Evolutionary conservation across 2,797 vertebrate species (phyloP), one percentile per base, ranked within the genome.

Genomic region (Rhabdomys pumilio): DNA sequence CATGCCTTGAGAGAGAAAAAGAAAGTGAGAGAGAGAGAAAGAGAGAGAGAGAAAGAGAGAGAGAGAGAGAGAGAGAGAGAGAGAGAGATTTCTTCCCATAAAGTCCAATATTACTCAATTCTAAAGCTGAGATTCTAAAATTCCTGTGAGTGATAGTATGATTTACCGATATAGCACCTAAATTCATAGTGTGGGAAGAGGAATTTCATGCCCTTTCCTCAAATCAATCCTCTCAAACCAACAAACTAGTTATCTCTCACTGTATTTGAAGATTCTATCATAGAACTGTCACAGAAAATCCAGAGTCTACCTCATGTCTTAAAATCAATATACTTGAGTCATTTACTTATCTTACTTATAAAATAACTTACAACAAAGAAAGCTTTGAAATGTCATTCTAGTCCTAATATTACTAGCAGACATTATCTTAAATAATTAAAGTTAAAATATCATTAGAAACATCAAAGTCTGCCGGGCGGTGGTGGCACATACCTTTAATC

Each of bases 341-440:
- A 92, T 92, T 93, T 76, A 94, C 93, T 97, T 97, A 92, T 84
- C 93, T 95, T 85, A 34, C 50, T 85, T 95, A 3, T 95, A 95
- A 97, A 96, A 89, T 90, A 76, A 81, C n/a, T 69, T 96, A 79
- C 38, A 75, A 85, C 34, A 87, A 29, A 10, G 65, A 85, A 96
- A 69, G 38, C 29, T 47, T 44, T 72, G 59, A 41, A 53, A 94
- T 93, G 14, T n/a, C n/a, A 93, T 94, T 3, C 14, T 93, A 85
- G 50, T 92, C 95, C 61, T 57, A 85, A 15, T 67, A 77, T 88
- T 22, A 91, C 44, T 34, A 57, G 9, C 2, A 41, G 9, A 13
- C 3, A 59, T 7, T 10, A 2, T n/a, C 4, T 83, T 92, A 38
- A 38, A 38, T 38, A 38, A 38, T 38, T 38, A 38, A 65, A 91